Percentiles rank a stretch among this genome's conserved stretches.
These are phyloP conservation scores for Drosophila melanosoma DNA, from an alignment of 2,888 invertebrate genomes.

Conservation along the genomic window DNA sequence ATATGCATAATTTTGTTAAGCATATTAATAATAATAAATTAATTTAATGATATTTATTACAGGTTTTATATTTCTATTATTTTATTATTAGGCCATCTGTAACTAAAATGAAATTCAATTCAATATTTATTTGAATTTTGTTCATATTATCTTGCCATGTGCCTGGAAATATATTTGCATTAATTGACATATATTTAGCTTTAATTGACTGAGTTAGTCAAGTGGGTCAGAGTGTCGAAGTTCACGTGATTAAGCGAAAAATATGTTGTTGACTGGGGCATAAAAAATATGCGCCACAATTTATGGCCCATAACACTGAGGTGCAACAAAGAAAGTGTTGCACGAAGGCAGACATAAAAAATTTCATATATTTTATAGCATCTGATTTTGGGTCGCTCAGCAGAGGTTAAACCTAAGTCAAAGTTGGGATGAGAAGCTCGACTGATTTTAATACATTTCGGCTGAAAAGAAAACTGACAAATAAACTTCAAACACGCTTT, in stretches of 20 bases:
- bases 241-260: constrained; percentile 45
- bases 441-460: constrained; percentile 57
- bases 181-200: background rate
- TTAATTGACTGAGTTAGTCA: constrained; percentile 2
- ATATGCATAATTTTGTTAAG: background rate
- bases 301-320: constrained; percentile 36
- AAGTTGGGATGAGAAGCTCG: constrained; percentile 18
- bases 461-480: constrained; percentile 38
- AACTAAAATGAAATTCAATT: background rate
- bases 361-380: constrained; percentile 38
- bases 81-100: background rate
- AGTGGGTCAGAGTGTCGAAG: constrained; percentile 26
- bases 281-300: constrained; percentile 45
- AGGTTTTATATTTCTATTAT: background rate
- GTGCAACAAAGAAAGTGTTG: constrained; percentile 39
- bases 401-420: constrained; percentile 32
- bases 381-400: constrained; percentile 15
- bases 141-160: background rate
- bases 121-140: background rate
- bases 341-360: constrained; percentile 43
- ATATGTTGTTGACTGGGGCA: constrained; percentile 23
- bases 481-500: constrained; percentile 53
- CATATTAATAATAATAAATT: background rate
- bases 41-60: background rate
- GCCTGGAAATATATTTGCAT: background rate